Percentiles rank a stretch among this genome's conserved stretches.
Evolutionary conservation across 2,888 invertebrate genomes (phyloP).

Genomic region (Callimorpha dominula): DNA sequence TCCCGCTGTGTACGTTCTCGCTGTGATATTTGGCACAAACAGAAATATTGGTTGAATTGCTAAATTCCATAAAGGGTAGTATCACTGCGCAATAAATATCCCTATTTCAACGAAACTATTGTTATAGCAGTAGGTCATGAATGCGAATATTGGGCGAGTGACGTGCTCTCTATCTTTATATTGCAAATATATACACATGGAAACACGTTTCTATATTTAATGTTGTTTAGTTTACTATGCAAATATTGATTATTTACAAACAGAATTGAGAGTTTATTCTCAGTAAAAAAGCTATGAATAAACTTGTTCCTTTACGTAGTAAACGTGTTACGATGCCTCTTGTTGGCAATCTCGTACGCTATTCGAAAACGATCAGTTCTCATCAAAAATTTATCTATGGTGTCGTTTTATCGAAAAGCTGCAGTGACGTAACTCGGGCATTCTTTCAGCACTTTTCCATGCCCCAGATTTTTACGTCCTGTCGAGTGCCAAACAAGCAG

Average conservation of each 20-base stretch:
- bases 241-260: constrained; percentile 4
- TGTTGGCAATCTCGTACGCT: constrained; percentile 36
- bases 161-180: not conserved
- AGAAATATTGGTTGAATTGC: constrained; percentile 36
- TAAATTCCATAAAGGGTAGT: constrained; percentile 23
- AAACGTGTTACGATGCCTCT: constrained; percentile 27
- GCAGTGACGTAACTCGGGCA: constrained; percentile 26
- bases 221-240: not conserved
- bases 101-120: constrained; percentile 19
- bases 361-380: constrained; percentile 43
- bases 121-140: not conserved
- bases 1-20: constrained; percentile 21
- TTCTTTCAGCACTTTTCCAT: constrained; percentile 40
- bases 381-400: constrained; percentile 33
- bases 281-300: constrained; percentile 1
- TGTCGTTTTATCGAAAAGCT: constrained; percentile 35
- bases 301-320: constrained; percentile 5
- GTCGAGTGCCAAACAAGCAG: constrained; percentile 57
- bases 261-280: constrained; percentile 7
- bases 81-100: constrained; percentile 30
- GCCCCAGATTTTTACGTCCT: constrained; percentile 49
- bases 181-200: not conserved
- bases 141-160: not conserved
- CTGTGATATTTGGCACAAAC: constrained; percentile 40
- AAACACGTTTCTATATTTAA: constrained; percentile 1